phyloP scores from a whole-genome alignment of 2,888 invertebrate species.

The Helleia helle region DNA sequence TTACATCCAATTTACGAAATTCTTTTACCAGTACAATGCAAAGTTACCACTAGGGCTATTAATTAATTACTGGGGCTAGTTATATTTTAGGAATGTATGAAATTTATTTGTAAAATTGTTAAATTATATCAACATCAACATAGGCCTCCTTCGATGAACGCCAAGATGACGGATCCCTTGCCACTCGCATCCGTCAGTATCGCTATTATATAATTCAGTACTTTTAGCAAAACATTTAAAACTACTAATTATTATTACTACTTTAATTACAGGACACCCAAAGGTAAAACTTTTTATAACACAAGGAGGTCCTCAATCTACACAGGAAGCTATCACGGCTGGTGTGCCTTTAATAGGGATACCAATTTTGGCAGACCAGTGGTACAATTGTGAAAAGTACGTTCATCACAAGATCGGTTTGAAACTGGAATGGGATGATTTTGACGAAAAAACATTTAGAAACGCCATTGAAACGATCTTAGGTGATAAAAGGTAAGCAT shows the following conservation, averaged over 20 bases:
- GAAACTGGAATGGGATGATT: conserved; percentile 28
- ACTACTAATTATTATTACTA: background rate
- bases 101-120: no score
- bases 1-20: no score
- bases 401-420: conserved; percentile 33
- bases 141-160: no score
- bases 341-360: conserved; percentile 45
- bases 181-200: no score
- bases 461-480: conserved; percentile 26
- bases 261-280: conserved; percentile 35
- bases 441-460: conserved; percentile 28
- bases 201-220: no score
- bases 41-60: no score
- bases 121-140: no score
- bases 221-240: no score
- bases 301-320: conserved; percentile 52
- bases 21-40: no score
- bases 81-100: no score
- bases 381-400: conserved; percentile 36
- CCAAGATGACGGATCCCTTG: no score
- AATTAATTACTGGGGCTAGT: no score
- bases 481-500: conserved; percentile 27
- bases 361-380: conserved; percentile 50
- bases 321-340: conserved; percentile 46
- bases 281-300: conserved; percentile 49